These are phyloP conservation scores for Pachydiplax longipennis DNA, from an alignment of 2,888 invertebrate species.

Conservation along the genomic window DNA sequence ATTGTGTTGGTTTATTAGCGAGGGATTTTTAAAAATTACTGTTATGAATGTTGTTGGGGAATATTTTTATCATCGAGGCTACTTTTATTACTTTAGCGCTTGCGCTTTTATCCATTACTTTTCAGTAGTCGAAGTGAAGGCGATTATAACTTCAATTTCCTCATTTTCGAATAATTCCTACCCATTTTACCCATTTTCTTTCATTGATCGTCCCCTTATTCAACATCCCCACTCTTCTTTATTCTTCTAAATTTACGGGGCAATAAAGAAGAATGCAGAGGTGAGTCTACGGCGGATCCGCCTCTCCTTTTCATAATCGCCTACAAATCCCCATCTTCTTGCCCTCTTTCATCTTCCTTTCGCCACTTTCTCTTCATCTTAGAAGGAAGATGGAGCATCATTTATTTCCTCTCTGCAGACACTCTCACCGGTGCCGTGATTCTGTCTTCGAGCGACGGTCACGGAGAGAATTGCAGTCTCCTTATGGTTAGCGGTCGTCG, in stretches of 20 bases:
- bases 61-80: too few species aligned
- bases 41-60: too few species aligned
- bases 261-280: constrained; percentile 13
- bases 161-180: background rate
- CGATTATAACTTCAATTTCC: background rate
- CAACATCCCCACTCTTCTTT: background rate
- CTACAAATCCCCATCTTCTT: background rate
- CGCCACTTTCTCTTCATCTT: background rate
- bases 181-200: background rate
- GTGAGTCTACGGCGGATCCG: background rate
- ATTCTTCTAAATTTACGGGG: background rate
- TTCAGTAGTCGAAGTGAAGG: too few species aligned
- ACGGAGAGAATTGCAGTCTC: background rate
- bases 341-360: background rate
- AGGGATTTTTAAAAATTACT: too few species aligned
- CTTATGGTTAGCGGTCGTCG: background rate
- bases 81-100: too few species aligned
- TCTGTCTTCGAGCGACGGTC: background rate
- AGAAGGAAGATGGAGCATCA: background rate
- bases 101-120: too few species aligned
- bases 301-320: background rate
- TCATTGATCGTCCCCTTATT: background rate
- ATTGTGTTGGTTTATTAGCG: too few species aligned
- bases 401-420: background rate
- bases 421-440: background rate